Evolutionary conservation across 2,797 vertebrate genomes (phyloP).

Genomic region (Chaetodon trifasciatus): DNA sequence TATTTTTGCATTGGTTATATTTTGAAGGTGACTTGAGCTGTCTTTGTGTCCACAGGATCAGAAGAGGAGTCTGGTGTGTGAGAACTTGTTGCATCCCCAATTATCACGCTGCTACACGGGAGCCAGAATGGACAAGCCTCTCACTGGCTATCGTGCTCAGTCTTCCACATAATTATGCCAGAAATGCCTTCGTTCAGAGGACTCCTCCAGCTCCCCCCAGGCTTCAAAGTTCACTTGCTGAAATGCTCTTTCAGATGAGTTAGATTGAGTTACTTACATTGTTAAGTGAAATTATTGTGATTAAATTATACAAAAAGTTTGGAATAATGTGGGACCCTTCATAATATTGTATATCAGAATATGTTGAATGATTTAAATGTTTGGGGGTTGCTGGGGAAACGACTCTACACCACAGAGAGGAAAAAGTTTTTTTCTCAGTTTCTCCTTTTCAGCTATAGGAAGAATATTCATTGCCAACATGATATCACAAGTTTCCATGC

Average conservation of each 20-base stretch:
- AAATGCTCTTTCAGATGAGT: conserved; percentile 16
- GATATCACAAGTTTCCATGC: conserved; percentile 55
- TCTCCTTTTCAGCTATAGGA: conserved; percentile 54
- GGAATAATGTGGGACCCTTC: conserved; percentile 8
- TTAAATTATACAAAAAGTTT: conserved; percentile 25
- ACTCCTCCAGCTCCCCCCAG: conserved; percentile 50
- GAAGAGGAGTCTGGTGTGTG: conserved; percentile 92
- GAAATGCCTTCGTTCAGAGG: conserved; percentile 50
- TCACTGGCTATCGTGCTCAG: conserved; percentile 62
- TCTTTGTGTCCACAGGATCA: conserved; percentile 86
- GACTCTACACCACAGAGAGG: conserved; percentile 33
- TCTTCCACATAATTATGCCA: conserved; percentile 74
- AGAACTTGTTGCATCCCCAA: conserved; percentile 84
- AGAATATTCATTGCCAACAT: conserved; percentile 50
- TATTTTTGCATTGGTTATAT: background rate
- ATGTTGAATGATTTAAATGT: conserved; percentile 35
- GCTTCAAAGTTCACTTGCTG: conserved; percentile 33
- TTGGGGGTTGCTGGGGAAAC: conserved; percentile 58
- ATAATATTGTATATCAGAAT: conserved; percentile 29
- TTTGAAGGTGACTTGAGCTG: conserved; percentile 46
- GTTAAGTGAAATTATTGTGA: conserved; percentile 17
- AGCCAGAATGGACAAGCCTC: conserved; percentile 83
- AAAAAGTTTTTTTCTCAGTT: conserved; percentile 46
- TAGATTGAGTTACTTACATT: background rate
- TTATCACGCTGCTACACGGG: conserved; percentile 81